These are phyloP conservation scores for Leptopilina syphax DNA, from an alignment of 2,888 invertebrate genomes.

Conservation along the genomic window DNA sequence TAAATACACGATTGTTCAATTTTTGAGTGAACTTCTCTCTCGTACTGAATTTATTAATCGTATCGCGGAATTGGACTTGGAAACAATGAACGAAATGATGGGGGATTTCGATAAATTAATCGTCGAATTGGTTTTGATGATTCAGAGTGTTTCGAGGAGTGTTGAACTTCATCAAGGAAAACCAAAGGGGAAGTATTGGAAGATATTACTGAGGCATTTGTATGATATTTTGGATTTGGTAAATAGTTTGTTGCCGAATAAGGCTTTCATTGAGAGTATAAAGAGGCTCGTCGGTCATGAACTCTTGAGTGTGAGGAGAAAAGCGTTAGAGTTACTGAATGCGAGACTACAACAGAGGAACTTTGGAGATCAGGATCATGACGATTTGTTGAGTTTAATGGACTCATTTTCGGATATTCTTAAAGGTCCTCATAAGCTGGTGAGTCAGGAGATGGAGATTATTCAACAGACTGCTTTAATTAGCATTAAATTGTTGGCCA, in stretches of 20 bases:
- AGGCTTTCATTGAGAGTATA: constrained; percentile 88
- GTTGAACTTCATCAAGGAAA: constrained; percentile 81
- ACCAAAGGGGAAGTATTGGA: constrained; percentile 87
- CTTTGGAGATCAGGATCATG: constrained; percentile 78
- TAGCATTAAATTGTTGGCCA: constrained; percentile 89
- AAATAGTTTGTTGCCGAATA: constrained; percentile 87
- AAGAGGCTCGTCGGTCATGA: constrained; percentile 85
- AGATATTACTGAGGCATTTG: constrained; percentile 86
- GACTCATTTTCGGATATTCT: constrained; percentile 82
- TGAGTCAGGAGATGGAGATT: constrained; percentile 81
- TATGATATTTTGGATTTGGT: constrained; percentile 86
- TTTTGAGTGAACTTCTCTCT: constrained; percentile 84
- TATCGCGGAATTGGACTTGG: constrained; percentile 79
- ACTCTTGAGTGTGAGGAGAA: constrained; percentile 84
- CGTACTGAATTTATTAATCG: constrained; percentile 84
- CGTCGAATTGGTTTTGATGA: constrained; percentile 83
- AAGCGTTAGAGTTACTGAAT: constrained; percentile 91
- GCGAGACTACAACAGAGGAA: constrained; percentile 85
- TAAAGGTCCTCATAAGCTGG: constrained; percentile 77
- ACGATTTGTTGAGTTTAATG: constrained; percentile 80
- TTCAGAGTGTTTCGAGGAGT: constrained; percentile 82
- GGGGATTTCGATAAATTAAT: constrained; percentile 84
- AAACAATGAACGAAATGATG: constrained; percentile 79
- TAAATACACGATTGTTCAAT: constrained; percentile 88
- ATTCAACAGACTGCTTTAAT: constrained; percentile 91